These are phyloP conservation scores for Protula sp. DNA, from an alignment of 2,888 invertebrate species.

Conservation along the genomic window DNA sequence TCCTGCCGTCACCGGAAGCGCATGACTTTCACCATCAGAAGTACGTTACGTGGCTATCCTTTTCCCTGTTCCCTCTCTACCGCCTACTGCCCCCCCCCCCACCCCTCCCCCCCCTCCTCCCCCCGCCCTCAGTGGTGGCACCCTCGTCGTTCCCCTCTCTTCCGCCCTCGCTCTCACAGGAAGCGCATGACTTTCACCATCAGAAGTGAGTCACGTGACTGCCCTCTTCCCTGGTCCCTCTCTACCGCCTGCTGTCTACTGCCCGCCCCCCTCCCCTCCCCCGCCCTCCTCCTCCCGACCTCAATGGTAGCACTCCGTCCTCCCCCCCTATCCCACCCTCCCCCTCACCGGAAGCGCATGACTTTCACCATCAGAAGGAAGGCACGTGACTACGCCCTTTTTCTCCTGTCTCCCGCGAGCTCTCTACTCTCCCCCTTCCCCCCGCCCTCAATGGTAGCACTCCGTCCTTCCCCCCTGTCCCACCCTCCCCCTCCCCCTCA, in stretches of 20 bases:
- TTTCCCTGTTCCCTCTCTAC: neutral
- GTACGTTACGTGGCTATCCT: too few relatives aligned
- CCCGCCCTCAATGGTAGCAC: too few relatives aligned
- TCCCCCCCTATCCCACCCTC: constrained; percentile 82
- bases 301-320: too few relatives aligned
- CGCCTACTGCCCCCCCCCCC: too few relatives aligned
- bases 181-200: constrained; percentile 83
- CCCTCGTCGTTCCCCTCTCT: too few relatives aligned
- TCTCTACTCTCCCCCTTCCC: too few relatives aligned
- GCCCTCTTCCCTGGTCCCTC: neutral
- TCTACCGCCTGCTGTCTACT: too few relatives aligned
- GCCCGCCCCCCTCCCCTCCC: too few relatives aligned
- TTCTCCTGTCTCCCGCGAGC: too few relatives aligned
- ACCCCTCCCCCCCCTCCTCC: neutral
- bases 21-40: constrained; percentile 85
- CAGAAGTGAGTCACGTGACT: constrained; percentile 66
- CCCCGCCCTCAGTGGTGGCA: too few relatives aligned
- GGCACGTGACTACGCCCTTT: too few relatives aligned
- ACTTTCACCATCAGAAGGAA: constrained; percentile 77
- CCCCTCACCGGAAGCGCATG: constrained; percentile 79
- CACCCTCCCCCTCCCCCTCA: constrained; percentile 76
- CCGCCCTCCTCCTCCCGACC: neutral
- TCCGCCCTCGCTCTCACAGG: constrained; percentile 78
- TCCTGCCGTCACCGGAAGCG: constrained; percentile 77
- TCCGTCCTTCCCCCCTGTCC: too few relatives aligned